phyloP scores from a whole-genome alignment of 2,888 invertebrate genomes.

The Synanthedon andrenaeformis region DNA sequence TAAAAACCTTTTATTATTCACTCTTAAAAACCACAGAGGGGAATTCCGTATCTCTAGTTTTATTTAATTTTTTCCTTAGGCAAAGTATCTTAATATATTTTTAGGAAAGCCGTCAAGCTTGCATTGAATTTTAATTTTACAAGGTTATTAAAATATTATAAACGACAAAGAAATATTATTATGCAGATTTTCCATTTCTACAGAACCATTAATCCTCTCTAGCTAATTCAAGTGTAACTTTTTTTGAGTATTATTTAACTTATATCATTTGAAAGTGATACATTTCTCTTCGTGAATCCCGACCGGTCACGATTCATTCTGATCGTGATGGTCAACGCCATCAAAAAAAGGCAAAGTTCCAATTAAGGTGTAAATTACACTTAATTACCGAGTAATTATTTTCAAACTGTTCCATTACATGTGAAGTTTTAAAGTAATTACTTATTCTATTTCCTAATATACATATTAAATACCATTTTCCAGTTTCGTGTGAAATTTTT shows the following conservation, averaged over 20 bases:
- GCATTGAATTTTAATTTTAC: too few species aligned
- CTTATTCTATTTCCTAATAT: not conserved
- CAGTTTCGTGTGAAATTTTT: not conserved
- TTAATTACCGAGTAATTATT: not conserved
- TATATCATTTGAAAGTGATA: conserved; percentile 53
- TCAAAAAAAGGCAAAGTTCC: conserved; percentile 14
- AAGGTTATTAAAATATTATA: too few species aligned
- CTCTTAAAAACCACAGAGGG: too few species aligned
- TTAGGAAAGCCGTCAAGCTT: too few species aligned
- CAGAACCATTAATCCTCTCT: not conserved
- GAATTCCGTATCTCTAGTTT: too few species aligned
- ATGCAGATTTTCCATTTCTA: too few species aligned
- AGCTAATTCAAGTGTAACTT: not conserved
- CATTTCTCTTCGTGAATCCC: conserved; percentile 30
- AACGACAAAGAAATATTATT: too few species aligned
- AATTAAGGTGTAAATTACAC: conserved; percentile 16
- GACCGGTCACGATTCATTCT: conserved; percentile 37
- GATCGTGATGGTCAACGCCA: conserved; percentile 26
- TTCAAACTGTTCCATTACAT: not conserved
- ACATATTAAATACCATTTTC: not conserved
- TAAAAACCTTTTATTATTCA: too few species aligned
- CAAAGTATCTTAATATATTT: too few species aligned
- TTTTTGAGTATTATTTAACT: conserved; percentile 6
- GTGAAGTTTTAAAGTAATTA: not conserved
- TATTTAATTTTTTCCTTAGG: too few species aligned